Percentiles rank a stretch among this genome's conserved stretches.
phyloP scores from a whole-genome alignment of 2,113 vertebrate species.

The Fregetta grallaria region DNA sequence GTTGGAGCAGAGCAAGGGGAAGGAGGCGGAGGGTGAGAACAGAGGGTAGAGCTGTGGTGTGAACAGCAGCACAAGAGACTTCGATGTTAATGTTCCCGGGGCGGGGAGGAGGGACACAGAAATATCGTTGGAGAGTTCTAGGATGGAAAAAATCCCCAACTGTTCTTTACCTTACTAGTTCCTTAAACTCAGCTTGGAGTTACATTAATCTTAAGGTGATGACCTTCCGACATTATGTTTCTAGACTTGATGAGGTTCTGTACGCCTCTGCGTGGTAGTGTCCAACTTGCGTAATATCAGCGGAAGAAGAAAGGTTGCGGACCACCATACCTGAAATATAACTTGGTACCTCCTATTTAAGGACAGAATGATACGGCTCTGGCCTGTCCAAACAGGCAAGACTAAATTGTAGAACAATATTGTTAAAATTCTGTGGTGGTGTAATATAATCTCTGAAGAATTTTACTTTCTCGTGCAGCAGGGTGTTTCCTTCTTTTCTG shows the following conservation, averaged over 20 bases:
- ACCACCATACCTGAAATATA: background rate
- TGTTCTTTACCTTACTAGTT: background rate
- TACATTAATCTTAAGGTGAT: accelerated
- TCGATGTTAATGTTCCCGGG: background rate
- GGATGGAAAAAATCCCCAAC: background rate
- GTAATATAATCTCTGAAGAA: background rate
- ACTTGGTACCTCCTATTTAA: background rate
- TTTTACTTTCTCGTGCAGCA: background rate
- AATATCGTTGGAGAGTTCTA: background rate
- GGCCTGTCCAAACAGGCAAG: background rate
- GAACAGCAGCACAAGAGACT: background rate
- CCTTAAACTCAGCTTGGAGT: background rate
- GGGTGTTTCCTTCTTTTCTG: background rate
- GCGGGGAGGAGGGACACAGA: background rate
- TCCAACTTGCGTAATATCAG: accelerated
- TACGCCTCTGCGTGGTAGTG: accelerated
- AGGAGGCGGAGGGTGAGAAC: background rate
- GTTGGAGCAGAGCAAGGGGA: background rate
- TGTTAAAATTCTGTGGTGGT: background rate
- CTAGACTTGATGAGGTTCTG: background rate
- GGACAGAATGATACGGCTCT: background rate
- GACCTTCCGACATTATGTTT: accelerated
- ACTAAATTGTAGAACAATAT: background rate
- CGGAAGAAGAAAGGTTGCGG: accelerated
- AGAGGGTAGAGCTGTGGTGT: background rate